Conservation (phyloP, 2,113 vertebrate species). For the Zosterops hypoxanthus region DNA sequence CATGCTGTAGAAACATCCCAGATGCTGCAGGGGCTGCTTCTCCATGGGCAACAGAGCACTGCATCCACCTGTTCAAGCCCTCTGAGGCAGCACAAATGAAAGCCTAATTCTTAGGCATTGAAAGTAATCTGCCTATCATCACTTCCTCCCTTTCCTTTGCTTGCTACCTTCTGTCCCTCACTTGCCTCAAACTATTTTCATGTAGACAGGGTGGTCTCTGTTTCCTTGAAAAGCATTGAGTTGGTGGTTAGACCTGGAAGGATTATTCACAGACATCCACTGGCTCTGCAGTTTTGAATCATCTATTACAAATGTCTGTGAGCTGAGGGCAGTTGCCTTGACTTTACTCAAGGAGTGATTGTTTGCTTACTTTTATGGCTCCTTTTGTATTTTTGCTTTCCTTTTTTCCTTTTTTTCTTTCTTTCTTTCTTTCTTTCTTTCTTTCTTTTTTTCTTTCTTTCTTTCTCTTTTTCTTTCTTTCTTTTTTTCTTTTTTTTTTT, state of each 20-base stretch:
- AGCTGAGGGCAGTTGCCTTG: background rate
- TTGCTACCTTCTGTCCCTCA: background rate
- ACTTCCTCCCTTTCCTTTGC: background rate
- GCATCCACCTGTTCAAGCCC: background rate
- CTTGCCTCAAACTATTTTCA: background rate
- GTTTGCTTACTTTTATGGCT: background rate
- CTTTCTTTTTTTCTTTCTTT: no score
- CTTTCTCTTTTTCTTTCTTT: background rate
- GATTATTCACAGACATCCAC: background rate
- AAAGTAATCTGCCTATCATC: background rate
- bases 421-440: no score
- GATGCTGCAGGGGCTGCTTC: background rate
- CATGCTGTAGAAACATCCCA: background rate
- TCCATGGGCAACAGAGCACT: background rate
- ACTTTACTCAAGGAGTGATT: background rate
- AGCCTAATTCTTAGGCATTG: background rate
- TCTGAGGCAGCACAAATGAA: background rate
- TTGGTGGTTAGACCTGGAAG: background rate
- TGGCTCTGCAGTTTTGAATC: background rate
- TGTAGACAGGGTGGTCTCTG: background rate
- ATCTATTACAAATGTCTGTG: background rate
- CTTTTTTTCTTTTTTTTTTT: no score
- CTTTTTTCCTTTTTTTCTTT: background rate
- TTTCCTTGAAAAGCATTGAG: background rate
- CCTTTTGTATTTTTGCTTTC: background rate